Conservation (phyloP, 1,140 invertebrate genomes). For the Elysia chlorotica region DNA sequence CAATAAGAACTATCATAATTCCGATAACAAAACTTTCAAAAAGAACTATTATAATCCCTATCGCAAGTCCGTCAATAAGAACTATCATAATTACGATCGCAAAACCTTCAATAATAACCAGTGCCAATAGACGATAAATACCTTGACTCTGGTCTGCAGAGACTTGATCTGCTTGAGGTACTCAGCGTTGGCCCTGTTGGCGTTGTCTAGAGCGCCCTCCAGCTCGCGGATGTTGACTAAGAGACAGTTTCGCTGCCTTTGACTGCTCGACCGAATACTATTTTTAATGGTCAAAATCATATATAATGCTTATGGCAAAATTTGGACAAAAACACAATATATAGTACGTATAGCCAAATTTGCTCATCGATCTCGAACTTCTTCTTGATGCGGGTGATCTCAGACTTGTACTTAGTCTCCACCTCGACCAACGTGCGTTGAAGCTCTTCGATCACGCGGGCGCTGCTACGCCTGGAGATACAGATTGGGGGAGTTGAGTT, state of each 20-base stretch:
- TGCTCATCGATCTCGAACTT: conserved; percentile 61
- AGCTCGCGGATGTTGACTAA: conserved; percentile 60
- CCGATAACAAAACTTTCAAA: too few relatives aligned
- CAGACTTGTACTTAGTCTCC: conserved; percentile 61
- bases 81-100: too few relatives aligned
- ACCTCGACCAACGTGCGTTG: conserved; percentile 60
- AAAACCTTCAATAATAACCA: neutral
- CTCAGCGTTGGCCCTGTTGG: conserved; percentile 57
- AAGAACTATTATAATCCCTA: too few relatives aligned
- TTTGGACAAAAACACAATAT: too few relatives aligned
- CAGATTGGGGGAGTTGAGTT: neutral
- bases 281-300: too few relatives aligned
- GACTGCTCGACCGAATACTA: too few relatives aligned
- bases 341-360: too few relatives aligned
- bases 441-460: conserved; percentile 60
- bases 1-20: too few relatives aligned
- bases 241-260: too few relatives aligned
- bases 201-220: conserved; percentile 57
- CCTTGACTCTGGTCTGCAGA: conserved; percentile 52
- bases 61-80: too few relatives aligned
- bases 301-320: too few relatives aligned
- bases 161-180: conserved; percentile 55
- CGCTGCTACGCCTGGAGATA: conserved; percentile 52
- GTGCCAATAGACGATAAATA: too few relatives aligned
- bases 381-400: conserved; percentile 61